Percentiles rank a stretch among this genome's conserved stretches.
phyloP scores from a whole-genome alignment of 2,113 vertebrate species.

The Daubentonia madagascariensis region DNA sequence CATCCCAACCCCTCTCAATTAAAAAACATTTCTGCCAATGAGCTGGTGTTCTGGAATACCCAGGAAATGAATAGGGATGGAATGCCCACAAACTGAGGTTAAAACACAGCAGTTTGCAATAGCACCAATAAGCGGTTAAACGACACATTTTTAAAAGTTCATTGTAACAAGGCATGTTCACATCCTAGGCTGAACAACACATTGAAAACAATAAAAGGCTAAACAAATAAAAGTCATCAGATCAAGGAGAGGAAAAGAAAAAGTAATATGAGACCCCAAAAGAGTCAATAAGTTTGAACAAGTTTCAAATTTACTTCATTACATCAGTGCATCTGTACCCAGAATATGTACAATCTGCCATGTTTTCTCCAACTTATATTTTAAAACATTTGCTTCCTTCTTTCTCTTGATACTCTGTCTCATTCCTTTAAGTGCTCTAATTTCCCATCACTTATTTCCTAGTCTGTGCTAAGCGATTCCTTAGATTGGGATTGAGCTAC shows the following conservation, averaged over 20 bases:
- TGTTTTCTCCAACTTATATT: not conserved
- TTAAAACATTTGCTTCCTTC: not conserved
- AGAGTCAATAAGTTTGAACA: not conserved
- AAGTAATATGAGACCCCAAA: not conserved
- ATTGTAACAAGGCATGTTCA: not conserved
- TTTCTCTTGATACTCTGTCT: not conserved
- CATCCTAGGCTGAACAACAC: not conserved
- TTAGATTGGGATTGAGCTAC: not conserved
- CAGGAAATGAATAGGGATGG: not conserved
- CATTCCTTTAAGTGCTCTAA: not conserved
- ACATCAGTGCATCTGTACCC: not conserved
- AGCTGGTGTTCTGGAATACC: not conserved
- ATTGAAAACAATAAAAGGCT: not conserved
- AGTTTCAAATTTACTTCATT: constrained; percentile 25
- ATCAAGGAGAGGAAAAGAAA: not conserved
- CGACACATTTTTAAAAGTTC: not conserved
- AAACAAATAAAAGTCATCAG: constrained; percentile 5
- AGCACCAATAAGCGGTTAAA: not conserved
- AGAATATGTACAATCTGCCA: not conserved
- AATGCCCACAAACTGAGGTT: not conserved
- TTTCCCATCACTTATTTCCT: not conserved
- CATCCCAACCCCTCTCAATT: not conserved
- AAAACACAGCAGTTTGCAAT: not conserved
- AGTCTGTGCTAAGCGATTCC: not conserved
- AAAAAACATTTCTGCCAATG: not conserved